These are phyloP conservation scores for Aspidiotus destructor DNA, from an alignment of 2,888 invertebrate species.

Conservation along the genomic window DNA sequence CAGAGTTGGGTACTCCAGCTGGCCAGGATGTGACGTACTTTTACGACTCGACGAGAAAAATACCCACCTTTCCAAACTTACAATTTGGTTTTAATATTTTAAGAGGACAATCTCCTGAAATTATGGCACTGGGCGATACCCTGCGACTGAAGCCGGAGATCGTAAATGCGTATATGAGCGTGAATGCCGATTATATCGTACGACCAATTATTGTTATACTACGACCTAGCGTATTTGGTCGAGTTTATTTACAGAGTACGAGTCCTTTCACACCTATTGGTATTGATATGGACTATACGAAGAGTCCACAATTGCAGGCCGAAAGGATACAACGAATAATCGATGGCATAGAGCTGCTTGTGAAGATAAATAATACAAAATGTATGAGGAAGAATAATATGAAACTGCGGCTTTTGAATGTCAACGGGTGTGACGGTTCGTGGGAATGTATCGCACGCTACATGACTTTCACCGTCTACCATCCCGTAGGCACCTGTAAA, in stretches of 20 bases:
- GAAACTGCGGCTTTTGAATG: background rate
- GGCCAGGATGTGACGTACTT: constrained; percentile 3
- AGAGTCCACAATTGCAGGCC: background rate
- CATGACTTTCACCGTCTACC: constrained; percentile 10
- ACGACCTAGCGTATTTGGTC: constrained; percentile 7
- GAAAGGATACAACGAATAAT: constrained; percentile 5
- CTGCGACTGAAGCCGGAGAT: constrained; percentile 13
- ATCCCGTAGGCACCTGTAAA: constrained; percentile 12
- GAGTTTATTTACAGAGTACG: constrained; percentile 5
- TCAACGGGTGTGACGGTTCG: constrained; percentile 1
- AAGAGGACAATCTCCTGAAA: background rate
- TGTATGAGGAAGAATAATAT: constrained; percentile 7
- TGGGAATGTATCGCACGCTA: constrained; percentile 16
- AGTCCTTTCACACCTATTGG: background rate
- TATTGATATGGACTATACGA: constrained; percentile 8
- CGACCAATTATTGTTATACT: constrained; percentile 3
- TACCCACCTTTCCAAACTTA: constrained; percentile 3
- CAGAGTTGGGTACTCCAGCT: background rate
- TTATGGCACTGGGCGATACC: background rate
- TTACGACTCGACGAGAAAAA: constrained; percentile 7
- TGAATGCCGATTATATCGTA: constrained; percentile 15
- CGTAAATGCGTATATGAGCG: background rate
- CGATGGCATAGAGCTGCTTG: constrained; percentile 4
- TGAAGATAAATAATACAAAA: background rate
- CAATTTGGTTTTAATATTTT: constrained; percentile 5